Percentiles rank a stretch among this genome's conserved stretches.
These are phyloP conservation scores for Trachelus troglodyta DNA, from an alignment of 2,888 invertebrate genomes.

Conservation along the genomic window DNA sequence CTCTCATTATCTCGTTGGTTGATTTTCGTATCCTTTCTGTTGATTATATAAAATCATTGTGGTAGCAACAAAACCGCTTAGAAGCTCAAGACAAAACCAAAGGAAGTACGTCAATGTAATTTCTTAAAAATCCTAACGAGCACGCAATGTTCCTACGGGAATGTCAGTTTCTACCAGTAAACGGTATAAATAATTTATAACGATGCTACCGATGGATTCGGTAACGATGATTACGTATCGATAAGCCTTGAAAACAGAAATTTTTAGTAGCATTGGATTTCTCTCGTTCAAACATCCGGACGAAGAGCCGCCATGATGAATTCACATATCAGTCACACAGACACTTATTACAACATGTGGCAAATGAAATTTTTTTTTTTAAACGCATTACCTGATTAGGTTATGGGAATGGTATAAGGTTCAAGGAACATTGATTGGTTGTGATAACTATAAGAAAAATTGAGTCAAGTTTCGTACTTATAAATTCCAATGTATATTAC, in stretches of 20 bases:
- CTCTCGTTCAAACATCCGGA: conserved; percentile 4
- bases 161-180: not conserved
- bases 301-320: not conserved
- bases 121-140: not conserved
- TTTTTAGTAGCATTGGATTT: not conserved
- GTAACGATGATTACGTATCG: not conserved
- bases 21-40: not conserved
- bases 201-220: not conserved
- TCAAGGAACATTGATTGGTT: not conserved
- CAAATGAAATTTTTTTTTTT: not conserved
- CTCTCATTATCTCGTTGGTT: not conserved
- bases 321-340: not conserved
- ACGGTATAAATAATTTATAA: not conserved
- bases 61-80: not conserved
- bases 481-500: not conserved
- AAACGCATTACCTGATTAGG: not conserved
- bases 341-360: not conserved
- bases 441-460: not conserved
- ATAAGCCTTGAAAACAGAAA: not conserved
- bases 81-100: not conserved
- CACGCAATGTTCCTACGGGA: not conserved
- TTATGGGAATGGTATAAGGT: not conserved
- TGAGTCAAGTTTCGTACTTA: not conserved
- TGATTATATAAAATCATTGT: not conserved
- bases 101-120: not conserved